Evolutionary conservation across 2,113 vertebrate species (phyloP).

Genomic region (Pedionomus torquatus): DNA sequence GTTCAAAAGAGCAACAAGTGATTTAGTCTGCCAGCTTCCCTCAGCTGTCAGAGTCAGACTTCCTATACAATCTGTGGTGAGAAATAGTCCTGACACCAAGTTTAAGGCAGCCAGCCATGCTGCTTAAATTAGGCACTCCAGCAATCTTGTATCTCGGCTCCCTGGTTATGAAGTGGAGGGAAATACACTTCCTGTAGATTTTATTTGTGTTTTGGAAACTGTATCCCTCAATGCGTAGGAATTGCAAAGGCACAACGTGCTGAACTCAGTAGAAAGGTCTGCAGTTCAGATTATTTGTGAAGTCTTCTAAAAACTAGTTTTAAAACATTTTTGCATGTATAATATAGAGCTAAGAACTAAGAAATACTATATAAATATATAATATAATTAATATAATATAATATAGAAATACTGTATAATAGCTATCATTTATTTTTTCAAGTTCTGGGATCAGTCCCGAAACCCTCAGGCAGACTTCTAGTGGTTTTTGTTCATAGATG

Average conservation of each 20-base stretch:
- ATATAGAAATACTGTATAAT: neutral
- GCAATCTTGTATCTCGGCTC: neutral
- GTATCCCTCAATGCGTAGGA: neutral
- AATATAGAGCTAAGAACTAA: neutral
- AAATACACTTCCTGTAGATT: neutral
- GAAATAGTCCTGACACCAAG: neutral
- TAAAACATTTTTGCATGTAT: neutral
- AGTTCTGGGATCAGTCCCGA: neutral
- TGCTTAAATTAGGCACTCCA: slow-evolving; percentile 4
- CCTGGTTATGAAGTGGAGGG: neutral
- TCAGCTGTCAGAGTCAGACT: slow-evolving; percentile 29
- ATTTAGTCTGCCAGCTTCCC: neutral
- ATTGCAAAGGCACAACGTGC: neutral
- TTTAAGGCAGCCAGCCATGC: neutral
- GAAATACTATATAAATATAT: neutral
- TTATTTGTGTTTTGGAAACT: neutral
- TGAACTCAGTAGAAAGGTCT: neutral
- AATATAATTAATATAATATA: no score
- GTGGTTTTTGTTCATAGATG: neutral
- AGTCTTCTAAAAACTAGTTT: neutral
- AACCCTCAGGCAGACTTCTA: neutral
- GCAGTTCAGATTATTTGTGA: neutral
- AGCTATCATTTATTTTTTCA: neutral
- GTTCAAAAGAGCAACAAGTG: neutral
- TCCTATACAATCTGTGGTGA: slow-evolving; percentile 5